phyloP scores from a whole-genome alignment of 1,140 invertebrate species.

The Paraescarpia echinospica region DNA sequence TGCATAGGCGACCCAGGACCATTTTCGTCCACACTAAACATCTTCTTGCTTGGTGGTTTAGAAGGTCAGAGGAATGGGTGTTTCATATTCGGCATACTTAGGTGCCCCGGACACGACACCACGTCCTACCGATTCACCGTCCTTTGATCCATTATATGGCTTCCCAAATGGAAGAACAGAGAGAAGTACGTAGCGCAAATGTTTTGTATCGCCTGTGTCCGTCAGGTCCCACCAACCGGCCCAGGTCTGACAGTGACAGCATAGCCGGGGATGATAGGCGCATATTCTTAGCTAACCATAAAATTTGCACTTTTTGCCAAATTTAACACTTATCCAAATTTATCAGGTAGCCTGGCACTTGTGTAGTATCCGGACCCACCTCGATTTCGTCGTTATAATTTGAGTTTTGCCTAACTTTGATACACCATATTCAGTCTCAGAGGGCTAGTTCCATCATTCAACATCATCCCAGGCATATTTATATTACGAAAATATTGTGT shows the following conservation, averaged over 20 bases:
- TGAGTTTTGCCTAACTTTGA: too few species aligned
- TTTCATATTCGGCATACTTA: conserved; percentile 32
- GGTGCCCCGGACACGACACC: conserved; percentile 64
- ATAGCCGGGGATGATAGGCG: too few species aligned
- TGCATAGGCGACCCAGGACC: background rate
- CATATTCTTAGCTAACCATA: too few species aligned
- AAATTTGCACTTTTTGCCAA: too few species aligned
- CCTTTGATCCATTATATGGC: conserved; percentile 73
- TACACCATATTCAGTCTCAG: too few species aligned
- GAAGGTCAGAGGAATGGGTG: background rate
- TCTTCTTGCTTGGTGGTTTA: conserved; percentile 5
- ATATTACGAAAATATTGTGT: too few species aligned
- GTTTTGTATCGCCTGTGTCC: background rate
- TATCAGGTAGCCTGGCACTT: too few species aligned
- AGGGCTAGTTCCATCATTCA: too few species aligned
- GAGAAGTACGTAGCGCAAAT: conserved; percentile 63
- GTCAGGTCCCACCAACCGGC: background rate
- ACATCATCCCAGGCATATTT: too few species aligned
- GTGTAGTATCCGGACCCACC: too few species aligned
- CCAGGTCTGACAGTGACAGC: background rate
- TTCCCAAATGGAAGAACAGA: conserved; percentile 71
- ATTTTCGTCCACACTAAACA: background rate
- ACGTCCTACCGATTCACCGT: conserved; percentile 64
- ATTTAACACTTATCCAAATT: too few species aligned
- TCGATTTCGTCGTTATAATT: too few species aligned